These are phyloP conservation scores for Thripadectes ignobilis DNA, from an alignment of 2,797 vertebrate genomes.

Conservation along the genomic window DNA sequence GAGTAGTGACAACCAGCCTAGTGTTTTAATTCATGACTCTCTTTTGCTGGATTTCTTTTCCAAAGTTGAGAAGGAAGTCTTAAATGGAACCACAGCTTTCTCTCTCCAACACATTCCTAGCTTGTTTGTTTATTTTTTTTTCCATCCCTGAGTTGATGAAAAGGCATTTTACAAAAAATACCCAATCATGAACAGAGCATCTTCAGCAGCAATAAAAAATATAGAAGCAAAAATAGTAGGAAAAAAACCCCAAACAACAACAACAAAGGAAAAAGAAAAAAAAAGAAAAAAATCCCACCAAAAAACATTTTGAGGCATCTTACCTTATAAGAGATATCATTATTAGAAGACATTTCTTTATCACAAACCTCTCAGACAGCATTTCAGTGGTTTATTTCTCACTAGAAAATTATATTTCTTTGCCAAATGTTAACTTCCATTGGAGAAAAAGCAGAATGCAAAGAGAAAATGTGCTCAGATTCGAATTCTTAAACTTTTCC, in stretches of 20 bases:
- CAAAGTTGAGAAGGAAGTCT: background rate
- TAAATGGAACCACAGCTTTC: background rate
- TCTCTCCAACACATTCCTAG: background rate
- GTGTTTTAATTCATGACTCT: background rate
- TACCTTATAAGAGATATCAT: background rate
- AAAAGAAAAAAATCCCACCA: too few species aligned
- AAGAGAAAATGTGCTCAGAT: background rate
- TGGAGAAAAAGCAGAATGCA: background rate
- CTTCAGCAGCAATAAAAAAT: background rate
- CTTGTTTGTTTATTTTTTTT: accelerated
- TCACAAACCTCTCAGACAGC: background rate
- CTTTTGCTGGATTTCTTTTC: background rate
- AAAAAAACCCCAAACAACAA: too few species aligned
- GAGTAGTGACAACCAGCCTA: accelerated
- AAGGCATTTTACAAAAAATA: background rate
- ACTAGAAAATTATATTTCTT: background rate
- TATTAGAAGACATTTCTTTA: background rate
- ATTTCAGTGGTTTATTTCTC: background rate
- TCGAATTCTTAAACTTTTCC: background rate
- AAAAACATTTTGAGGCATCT: background rate
- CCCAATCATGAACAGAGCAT: background rate
- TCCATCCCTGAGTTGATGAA: background rate
- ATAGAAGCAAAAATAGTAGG: background rate
- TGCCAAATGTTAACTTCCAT: background rate
- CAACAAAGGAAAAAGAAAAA: background rate